Conservation (phyloP, 2,797 vertebrate species). For the Dendrocincla fuliginosa region DNA sequence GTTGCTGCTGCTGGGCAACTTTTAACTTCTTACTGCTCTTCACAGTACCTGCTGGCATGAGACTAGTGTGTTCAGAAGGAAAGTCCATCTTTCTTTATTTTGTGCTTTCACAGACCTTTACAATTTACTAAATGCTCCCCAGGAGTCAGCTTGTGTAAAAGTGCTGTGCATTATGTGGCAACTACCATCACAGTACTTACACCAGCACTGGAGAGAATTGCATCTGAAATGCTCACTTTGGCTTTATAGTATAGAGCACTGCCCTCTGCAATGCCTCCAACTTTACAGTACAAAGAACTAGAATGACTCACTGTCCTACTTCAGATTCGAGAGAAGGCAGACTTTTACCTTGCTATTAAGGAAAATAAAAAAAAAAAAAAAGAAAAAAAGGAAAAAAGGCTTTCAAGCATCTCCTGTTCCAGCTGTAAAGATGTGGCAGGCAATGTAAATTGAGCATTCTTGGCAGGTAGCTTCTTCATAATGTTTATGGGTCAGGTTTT, state of each 20-base stretch:
- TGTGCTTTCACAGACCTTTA: not conserved
- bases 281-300: not conserved
- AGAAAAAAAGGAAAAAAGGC: not conserved
- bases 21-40: not conserved
- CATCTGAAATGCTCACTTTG: not conserved
- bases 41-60: not conserved
- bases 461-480: constrained; percentile 18
- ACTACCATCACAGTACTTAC: not conserved
- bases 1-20: not conserved
- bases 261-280: not conserved
- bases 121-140: constrained; percentile 25
- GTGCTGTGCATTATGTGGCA: not conserved
- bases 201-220: not conserved
- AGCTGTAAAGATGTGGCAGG: not conserved
- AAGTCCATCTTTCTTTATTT: constrained; percentile 4
- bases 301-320: constrained; percentile 24
- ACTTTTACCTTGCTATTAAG: not conserved
- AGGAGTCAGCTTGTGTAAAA: not conserved
- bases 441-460: constrained; percentile 13
- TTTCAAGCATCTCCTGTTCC: not conserved
- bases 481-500: constrained; percentile 37
- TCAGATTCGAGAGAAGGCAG: not conserved
- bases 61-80: not conserved
- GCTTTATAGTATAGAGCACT: constrained; percentile 7
- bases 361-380: not conserved